Base-by-base conservation (phyloP, 2,797 vertebrate species). In the Kryptopterus vitreolus region DNA sequence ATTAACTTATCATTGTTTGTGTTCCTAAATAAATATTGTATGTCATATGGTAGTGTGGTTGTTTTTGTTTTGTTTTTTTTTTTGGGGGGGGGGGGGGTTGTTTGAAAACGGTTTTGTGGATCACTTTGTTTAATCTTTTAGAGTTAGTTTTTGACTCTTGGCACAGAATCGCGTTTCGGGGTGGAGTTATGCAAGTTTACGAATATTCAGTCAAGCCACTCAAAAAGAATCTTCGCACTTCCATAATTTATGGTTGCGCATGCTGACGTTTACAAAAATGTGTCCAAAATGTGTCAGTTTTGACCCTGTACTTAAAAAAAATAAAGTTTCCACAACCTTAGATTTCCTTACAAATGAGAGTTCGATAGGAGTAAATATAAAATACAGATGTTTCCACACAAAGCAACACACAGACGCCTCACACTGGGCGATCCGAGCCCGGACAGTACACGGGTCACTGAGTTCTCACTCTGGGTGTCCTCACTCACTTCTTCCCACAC, bases 1-100 rank as follows among this genome's bases (percentile, higher is more conserved):
- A 95, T 94, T 95, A 95, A 95, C 93, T 95, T 95, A 95, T 95
- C 94, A 94, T 94, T 94, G 89, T 94, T 94, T 94, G 93, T 95
- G 94, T 95, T 94, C 93, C 93, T 95, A 93, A 95, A 95, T 95
- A 95, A 95, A 95, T 95, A 94, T 94, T 91, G 92, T 95, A 94
- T 94, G 94, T 95, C 92, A 90, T 92, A 87, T 52, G 76, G n/a
- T 12, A 38, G 77, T 79, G 83, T 20, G 20, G 59, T 35, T 71
- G 63, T 3, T 68, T 79, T 46, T 33, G n/a, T 11, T 24, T 35
- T 58, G 38, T 73, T 35, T 2, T 46, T 26, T 13, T 3, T 65
- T 29, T 15, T 69, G 3, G n/a, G n/a, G n/a, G n/a, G n/a, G n/a
- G n/a, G n/a, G n/a, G n/a, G n/a, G n/a, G n/a, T n/a, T n/a, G n/a